phyloP scores from a whole-genome alignment of 2,113 vertebrate genomes.

The Aphelocoma coerulescens region DNA sequence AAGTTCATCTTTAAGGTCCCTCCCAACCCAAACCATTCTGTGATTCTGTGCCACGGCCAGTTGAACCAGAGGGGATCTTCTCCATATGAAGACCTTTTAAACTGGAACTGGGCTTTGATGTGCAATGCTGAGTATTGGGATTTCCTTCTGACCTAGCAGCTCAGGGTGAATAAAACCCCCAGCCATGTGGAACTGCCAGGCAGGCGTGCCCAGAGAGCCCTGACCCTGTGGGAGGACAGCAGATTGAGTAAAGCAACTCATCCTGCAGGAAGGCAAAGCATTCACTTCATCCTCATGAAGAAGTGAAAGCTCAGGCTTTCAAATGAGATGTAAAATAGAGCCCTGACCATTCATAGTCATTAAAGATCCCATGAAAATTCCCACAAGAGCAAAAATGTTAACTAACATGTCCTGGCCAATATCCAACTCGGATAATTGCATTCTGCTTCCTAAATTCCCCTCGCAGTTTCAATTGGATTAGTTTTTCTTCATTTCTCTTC shows the following conservation, averaged over 20 bases:
- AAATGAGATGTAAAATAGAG: constrained; percentile 34
- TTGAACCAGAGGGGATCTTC: not conserved
- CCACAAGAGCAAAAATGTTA: constrained; percentile 38
- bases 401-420: constrained; percentile 58
- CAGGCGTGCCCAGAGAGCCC: not conserved
- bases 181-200: not conserved
- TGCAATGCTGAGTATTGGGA: not conserved
- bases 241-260: not conserved
- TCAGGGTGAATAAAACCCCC: not conserved
- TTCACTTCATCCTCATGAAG: not conserved
- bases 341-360: constrained; percentile 32
- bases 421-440: constrained; percentile 49
- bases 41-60: not conserved
- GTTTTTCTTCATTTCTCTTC: constrained; percentile 59
- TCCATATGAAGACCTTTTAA: not conserved
- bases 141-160: not conserved
- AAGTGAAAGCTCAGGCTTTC: not conserved
- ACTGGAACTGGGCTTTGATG: not conserved
- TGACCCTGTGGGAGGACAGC: not conserved
- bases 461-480: constrained; percentile 54
- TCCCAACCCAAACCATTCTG: not conserved
- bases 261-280: not conserved
- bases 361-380: constrained; percentile 25
- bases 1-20: not conserved
- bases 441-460: constrained; percentile 55